Evolutionary conservation across 2,888 invertebrate genomes (phyloP).

Genomic region (Gymnosoma rotundatum): DNA sequence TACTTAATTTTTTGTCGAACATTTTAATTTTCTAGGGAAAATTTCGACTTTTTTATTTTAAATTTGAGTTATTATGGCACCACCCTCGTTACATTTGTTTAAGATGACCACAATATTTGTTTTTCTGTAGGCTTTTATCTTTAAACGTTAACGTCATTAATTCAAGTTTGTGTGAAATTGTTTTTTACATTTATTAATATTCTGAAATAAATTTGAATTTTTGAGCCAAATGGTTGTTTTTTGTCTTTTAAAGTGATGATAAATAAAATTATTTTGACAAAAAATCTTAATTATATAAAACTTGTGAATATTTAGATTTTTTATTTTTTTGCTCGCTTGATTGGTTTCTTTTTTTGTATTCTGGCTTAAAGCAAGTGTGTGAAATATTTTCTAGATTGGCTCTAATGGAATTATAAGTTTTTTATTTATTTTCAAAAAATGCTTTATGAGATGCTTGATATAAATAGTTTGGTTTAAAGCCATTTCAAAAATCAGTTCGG

Average conservation of each 20-base stretch:
- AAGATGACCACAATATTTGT: too few species aligned
- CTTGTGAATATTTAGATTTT: conserved; percentile 23
- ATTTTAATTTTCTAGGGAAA: too few species aligned
- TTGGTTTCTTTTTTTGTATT: conserved; percentile 1
- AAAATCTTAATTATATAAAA: conserved; percentile 47
- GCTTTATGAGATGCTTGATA: conserved; percentile 22
- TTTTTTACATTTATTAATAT: neutral
- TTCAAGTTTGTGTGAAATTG: neutral
- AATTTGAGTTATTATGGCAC: too few species aligned
- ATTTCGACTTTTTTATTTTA: too few species aligned
- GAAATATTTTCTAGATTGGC: neutral
- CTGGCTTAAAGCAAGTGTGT: conserved; percentile 9
- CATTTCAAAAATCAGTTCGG: conserved; percentile 57
- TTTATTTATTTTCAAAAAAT: neutral
- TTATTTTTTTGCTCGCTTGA: conserved; percentile 33
- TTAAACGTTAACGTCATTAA: neutral
- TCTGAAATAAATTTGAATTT: too few species aligned
- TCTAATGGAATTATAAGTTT: conserved; percentile 30
- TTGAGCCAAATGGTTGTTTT: too few species aligned
- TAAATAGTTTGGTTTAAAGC: conserved; percentile 56
- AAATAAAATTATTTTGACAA: neutral
- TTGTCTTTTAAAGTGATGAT: too few species aligned
- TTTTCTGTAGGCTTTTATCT: conserved; percentile 16
- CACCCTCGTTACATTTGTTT: too few species aligned
- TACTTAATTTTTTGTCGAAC: too few species aligned